Conservation (phyloP, 2,113 vertebrate genomes). For the Hippocampus comes region DNA sequence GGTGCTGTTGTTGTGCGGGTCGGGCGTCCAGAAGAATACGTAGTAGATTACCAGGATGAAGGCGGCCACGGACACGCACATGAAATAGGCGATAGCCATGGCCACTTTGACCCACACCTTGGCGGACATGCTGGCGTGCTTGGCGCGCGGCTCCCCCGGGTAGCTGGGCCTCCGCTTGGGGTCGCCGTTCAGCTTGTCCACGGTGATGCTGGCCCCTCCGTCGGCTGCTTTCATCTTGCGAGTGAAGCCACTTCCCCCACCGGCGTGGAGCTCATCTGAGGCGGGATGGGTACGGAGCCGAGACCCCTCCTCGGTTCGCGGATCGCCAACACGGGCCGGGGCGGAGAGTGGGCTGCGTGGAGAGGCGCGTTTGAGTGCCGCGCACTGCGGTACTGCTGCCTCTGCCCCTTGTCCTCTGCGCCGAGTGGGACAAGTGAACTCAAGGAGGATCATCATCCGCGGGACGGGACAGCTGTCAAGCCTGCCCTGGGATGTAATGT, state of each 20-base stretch:
- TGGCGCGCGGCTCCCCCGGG: conserved; percentile 74
- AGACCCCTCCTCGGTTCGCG: background rate
- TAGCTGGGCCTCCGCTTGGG: conserved; percentile 74
- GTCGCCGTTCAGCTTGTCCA: conserved; percentile 68
- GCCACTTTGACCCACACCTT: conserved; percentile 84
- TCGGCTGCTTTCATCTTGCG: conserved; percentile 62
- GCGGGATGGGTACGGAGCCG: conserved; percentile 29
- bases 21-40: conserved; percentile 79
- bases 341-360: background rate
- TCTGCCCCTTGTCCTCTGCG: conserved; percentile 28
- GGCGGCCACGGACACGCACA: conserved; percentile 82
- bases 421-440: conserved; percentile 51
- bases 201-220: conserved; percentile 31
- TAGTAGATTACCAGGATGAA: conserved; percentile 85
- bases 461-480: conserved; percentile 47
- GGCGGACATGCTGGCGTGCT: conserved; percentile 67
- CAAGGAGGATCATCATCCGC: conserved; percentile 27
- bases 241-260: background rate
- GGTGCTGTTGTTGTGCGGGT: conserved; percentile 31
- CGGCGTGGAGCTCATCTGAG: conserved; percentile 40
- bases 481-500: fast-evolving
- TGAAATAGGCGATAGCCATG: conserved; percentile 79
- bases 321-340: background rate
- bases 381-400: background rate
- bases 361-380: background rate